Percentiles rank a stretch among this genome's conserved stretches.
phyloP scores from a whole-genome alignment of 2,113 vertebrate species.

The Cervus canadensis region DNA sequence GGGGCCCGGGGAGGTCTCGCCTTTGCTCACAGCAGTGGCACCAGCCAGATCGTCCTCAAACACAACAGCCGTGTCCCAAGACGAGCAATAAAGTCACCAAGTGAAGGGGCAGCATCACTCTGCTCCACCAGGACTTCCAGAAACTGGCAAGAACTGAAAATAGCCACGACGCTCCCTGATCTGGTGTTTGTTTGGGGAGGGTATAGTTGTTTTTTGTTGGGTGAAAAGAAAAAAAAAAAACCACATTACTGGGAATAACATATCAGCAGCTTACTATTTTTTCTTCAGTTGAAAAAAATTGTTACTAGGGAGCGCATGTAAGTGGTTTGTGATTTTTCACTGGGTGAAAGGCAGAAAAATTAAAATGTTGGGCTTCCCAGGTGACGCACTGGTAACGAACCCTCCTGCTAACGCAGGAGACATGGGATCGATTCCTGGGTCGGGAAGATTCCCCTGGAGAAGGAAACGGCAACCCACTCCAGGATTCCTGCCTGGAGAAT shows the following conservation, averaged over 20 bases:
- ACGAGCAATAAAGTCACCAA: rapidly evolving
- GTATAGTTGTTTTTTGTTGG: too few species aligned
- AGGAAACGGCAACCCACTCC: neutral
- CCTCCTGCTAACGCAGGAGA: neutral
- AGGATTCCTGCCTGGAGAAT: neutral
- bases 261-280: neutral
- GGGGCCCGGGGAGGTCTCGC: rapidly evolving
- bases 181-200: rapidly evolving
- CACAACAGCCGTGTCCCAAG: rapidly evolving
- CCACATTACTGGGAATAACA: rapidly evolving
- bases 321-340: neutral
- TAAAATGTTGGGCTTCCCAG: neutral
- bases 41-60: rapidly evolving
- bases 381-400: neutral
- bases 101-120: rapidly evolving
- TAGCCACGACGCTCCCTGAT: rapidly evolving
- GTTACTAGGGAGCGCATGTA: neutral
- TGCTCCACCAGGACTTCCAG: rapidly evolving
- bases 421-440: rapidly evolving
- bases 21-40: too few species aligned
- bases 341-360: neutral
- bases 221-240: neutral
- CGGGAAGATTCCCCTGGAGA: neutral
- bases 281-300: neutral
- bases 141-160: rapidly evolving